Evolutionary conservation across 2,113 vertebrate genomes (phyloP), one percentile per base, ranked within the genome.

Genomic region (Tragulus kanchil): DNA sequence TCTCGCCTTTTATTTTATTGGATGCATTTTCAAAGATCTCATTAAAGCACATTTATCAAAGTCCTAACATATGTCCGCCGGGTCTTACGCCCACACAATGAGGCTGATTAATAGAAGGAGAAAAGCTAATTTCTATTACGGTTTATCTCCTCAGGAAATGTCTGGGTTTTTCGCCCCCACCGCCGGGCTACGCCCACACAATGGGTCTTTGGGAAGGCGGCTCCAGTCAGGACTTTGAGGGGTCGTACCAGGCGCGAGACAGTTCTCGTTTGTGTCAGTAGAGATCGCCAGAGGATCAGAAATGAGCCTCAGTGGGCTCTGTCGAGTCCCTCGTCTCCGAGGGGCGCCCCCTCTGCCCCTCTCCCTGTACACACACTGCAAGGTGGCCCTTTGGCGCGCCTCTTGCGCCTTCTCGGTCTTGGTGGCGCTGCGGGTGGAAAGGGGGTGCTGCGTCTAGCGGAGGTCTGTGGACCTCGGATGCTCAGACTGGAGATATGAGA

Each of bases 41-140:
- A 99, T 98, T 98, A 99, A 99, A 99, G 99, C 99, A 98, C 98
- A 99, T 99, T 99, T 99, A 99, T 99, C 99, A 99, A 99, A 99
- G 99, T 98, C 98, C 99, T 98, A 99, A 99, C 99, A 99, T 98
- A 98, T 96, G 99, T 99, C 99, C 99, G 89, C 93, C 94, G 92
- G 99, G 99, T 98, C 97, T 98, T 97, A 69, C 95, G 97, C 97
- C 99, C 98, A 98, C 98, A 98, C 99, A 99, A 99, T 99, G 98
- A 99, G 97, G 98, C 98, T 99, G 99, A 99, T 98, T 98, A 99
- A 99, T 98, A 98, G 96, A 98, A 95, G 97, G 82, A 97, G 96
- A 98, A 98, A 98, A 98, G 92, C 97, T 98, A 96, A 98, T 98
- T 98, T 98, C 98, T 98, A 61, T 98, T 97, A 98, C 98, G 98